A percentile compares a stretch with the other conserved stretches of the same genome.
These are phyloP conservation scores for Oreonectes daqikongensis DNA, from an alignment of 2,797 vertebrate genomes.

Conservation along the genomic window DNA sequence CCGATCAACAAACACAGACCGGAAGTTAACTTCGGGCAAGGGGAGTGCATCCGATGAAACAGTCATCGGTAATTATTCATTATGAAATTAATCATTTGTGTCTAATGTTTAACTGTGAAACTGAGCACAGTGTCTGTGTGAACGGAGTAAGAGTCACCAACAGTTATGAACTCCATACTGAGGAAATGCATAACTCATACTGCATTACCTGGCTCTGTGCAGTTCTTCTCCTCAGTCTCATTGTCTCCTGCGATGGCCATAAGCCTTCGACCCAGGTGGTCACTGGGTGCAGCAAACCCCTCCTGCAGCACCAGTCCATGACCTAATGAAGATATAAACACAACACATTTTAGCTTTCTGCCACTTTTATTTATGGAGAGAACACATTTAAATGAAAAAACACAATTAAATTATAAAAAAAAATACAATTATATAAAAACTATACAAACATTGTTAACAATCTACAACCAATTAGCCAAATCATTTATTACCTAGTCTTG, in stretches of 20 bases:
- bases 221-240: conserved; percentile 56
- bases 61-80: no score
- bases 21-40: no score
- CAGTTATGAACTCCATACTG: neutral
- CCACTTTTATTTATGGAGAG: neutral
- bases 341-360: neutral
- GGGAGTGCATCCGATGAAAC: no score
- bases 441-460: neutral
- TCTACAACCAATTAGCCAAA: neutral
- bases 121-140: neutral
- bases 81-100: no score
- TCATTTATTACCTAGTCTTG: neutral
- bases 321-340: conserved; percentile 44
- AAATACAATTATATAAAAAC: no score
- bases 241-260: conserved; percentile 51
- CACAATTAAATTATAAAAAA: neutral
- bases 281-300: conserved; percentile 27
- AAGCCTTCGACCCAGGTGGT: conserved; percentile 55
- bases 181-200: neutral
- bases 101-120: neutral
- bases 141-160: neutral
- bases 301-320: conserved; percentile 54
- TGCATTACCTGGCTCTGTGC: conserved; percentile 56
- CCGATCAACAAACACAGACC: no score
- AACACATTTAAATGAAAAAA: neutral